Evolutionary conservation across 2,888 invertebrate species (phyloP).

Genomic region (Megastigmus dorsalis): DNA sequence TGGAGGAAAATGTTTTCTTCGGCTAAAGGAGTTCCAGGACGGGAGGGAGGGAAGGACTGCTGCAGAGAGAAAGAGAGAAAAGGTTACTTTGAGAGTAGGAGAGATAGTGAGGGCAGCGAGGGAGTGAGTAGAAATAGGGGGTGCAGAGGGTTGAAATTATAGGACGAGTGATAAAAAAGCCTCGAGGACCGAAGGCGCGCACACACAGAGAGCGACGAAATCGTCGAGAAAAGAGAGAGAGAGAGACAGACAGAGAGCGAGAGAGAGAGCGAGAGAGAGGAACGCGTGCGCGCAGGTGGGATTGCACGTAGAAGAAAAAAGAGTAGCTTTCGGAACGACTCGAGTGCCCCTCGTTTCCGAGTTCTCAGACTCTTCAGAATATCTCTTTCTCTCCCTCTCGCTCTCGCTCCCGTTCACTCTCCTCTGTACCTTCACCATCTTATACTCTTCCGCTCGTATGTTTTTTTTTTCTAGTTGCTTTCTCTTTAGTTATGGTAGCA

Average conservation of each 20-base stretch:
- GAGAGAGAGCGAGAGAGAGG: slow-evolving; percentile 6
- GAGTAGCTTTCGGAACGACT: slow-evolving; percentile 55
- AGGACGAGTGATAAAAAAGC: slow-evolving; percentile 39
- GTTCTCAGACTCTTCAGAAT: slow-evolving; percentile 57
- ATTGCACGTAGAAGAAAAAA: slow-evolving; percentile 17
- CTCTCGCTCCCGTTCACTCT: neutral
- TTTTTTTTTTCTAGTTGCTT: slow-evolving; percentile 13
- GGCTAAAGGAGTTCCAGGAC: slow-evolving; percentile 6
- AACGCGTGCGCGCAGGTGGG: slow-evolving; percentile 19
- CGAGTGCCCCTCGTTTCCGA: slow-evolving; percentile 60
- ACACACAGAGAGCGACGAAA: neutral
- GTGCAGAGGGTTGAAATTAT: slow-evolving; percentile 34
- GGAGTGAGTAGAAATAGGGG: neutral
- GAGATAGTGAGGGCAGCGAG: neutral
- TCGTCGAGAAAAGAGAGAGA: neutral
- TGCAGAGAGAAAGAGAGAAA: neutral
- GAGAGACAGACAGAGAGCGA: neutral
- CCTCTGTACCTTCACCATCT: neutral
- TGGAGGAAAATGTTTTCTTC: slow-evolving; percentile 32
- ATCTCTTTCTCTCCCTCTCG: neutral
- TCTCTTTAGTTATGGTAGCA: neutral
- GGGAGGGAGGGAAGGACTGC: too few species aligned
- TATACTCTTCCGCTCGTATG: neutral
- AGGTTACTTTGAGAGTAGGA: neutral
- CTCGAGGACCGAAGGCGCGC: slow-evolving; percentile 17